Percentiles rank a stretch among this genome's conserved stretches.
These are phyloP conservation scores for Camponotus floridanus DNA, from an alignment of 1,140 invertebrate species.

Conservation along the genomic window DNA sequence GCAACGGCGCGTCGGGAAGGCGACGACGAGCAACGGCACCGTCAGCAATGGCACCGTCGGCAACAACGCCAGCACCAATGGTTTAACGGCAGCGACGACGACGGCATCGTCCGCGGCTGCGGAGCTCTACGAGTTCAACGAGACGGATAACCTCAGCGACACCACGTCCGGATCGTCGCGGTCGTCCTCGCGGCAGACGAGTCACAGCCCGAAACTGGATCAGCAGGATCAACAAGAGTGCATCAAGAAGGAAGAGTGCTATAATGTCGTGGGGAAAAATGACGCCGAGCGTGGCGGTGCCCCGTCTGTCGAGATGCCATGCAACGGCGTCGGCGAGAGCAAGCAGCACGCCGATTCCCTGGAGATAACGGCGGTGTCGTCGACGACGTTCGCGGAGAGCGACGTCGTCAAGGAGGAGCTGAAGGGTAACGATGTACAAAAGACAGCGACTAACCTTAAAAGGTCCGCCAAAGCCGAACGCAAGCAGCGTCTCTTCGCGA, in stretches of 20 bases:
- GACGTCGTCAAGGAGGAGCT: slow-evolving; percentile 65
- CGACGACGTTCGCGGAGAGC: background rate
- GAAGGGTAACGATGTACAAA: slow-evolving; percentile 66
- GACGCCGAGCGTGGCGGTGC: slow-evolving; percentile 38
- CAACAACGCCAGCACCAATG: background rate
- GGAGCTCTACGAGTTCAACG: slow-evolving; percentile 81
- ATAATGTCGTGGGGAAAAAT: slow-evolving; percentile 74
- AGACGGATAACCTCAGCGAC: slow-evolving; percentile 77
- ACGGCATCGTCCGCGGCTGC: slow-evolving; percentile 32
- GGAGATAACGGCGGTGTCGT: background rate
- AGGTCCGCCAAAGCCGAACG: slow-evolving; percentile 80
- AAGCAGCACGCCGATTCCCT: background rate
- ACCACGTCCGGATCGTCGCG: slow-evolving; percentile 77
- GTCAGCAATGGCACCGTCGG: slow-evolving; percentile 54
- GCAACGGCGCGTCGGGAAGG: slow-evolving; percentile 54
- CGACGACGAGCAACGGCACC: slow-evolving; percentile 62
- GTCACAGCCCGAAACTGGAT: slow-evolving; percentile 46
- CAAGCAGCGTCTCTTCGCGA: slow-evolving; percentile 82
- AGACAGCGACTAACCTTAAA: slow-evolving; percentile 78
- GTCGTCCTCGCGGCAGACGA: slow-evolving; percentile 74
- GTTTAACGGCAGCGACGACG: slow-evolving; percentile 72
- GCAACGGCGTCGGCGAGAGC: slow-evolving; percentile 27
- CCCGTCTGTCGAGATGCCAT: background rate
- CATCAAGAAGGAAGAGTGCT: slow-evolving; percentile 78
- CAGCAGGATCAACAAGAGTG: slow-evolving; percentile 66